Evolutionary conservation across 2,113 vertebrate species (phyloP).

Genomic region (Dromiciops gliroides): DNA sequence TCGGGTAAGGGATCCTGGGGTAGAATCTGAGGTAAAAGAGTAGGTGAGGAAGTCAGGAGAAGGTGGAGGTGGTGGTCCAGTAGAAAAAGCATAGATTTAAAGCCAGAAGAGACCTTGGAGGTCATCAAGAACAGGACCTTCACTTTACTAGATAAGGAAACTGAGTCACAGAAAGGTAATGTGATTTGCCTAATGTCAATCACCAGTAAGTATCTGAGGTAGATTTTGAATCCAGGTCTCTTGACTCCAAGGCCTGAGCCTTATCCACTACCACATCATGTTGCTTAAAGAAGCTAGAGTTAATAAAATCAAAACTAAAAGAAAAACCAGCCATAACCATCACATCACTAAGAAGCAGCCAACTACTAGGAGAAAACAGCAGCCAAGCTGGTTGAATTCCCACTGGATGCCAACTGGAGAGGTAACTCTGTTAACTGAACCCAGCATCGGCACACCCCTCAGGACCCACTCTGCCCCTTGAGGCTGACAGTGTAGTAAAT

Average conservation of each 20-base stretch:
- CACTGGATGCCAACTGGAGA: background rate
- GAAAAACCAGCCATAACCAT: background rate
- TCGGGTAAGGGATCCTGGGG: background rate
- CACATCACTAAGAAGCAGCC: background rate
- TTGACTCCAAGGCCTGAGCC: background rate
- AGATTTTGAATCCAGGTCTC: background rate
- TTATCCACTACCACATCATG: background rate
- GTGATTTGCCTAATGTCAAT: background rate
- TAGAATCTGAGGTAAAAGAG: background rate
- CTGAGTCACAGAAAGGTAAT: background rate
- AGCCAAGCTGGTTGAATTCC: background rate
- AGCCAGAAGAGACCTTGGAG: background rate
- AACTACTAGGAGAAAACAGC: background rate
- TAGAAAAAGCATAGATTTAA: background rate
- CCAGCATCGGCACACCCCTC: background rate
- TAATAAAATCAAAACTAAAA: background rate
- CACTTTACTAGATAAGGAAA: background rate
- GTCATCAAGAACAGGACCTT: background rate
- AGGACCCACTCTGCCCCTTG: background rate
- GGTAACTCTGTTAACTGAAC: background rate
- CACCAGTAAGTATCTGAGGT: background rate
- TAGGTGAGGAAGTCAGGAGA: background rate
- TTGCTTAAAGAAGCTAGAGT: background rate
- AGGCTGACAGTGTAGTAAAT: background rate
- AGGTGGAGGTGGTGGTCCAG: background rate